Base-by-base conservation (phyloP, 2,113 vertebrate genomes). In the Anolis carolinensis region DNA sequence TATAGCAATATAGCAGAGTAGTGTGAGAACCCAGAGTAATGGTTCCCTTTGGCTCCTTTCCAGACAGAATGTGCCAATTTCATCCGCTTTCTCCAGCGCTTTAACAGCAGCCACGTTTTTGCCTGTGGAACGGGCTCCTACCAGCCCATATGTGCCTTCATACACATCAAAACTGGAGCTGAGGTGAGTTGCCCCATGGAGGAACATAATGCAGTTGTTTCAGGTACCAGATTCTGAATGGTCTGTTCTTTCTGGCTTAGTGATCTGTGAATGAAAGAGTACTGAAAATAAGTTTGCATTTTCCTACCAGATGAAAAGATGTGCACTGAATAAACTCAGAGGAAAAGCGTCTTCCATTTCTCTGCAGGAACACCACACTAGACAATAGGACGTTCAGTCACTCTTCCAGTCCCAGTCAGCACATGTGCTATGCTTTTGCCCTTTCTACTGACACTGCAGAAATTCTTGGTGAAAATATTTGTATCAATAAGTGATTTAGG, bases 21-120 rank as follows among this genome's bases (percentile, higher is more conserved):
- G 59, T 11, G 59, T 62, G 59, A 62, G 59, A 86, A 74, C 25
- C 21, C 23, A 20, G 10, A 10, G 25, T n/a, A 50, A 44, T 44
- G 39, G 39, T 44, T 2, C 55, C 18, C 14, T 74, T 75, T 86
- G 14, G 39, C 27, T 70, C 30, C 63, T 84, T 0, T 65, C 0
- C 95, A 98, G 98, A 97, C 93, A 0, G 98, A 98, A 32, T 98
- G 98, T 76, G 97, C 97, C 84, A 98, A 98, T 95, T 98, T 97
- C 48, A 95, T 98, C 83, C 97, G 97, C 36, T 94, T 98, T 82
- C 95, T 98, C 50, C 97, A 98, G 93, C 95, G 96, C 1, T 97
- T 97, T 95, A 98, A 98, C 84, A 97, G 96, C 84, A 98, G 93
- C 3, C 97, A 98, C 0, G 95, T 98, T 50, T 97, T 97, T 0